Evolutionary conservation across 2,888 invertebrate species (phyloP).

Genomic region (Drosophila nr. perissopoda): DNA sequence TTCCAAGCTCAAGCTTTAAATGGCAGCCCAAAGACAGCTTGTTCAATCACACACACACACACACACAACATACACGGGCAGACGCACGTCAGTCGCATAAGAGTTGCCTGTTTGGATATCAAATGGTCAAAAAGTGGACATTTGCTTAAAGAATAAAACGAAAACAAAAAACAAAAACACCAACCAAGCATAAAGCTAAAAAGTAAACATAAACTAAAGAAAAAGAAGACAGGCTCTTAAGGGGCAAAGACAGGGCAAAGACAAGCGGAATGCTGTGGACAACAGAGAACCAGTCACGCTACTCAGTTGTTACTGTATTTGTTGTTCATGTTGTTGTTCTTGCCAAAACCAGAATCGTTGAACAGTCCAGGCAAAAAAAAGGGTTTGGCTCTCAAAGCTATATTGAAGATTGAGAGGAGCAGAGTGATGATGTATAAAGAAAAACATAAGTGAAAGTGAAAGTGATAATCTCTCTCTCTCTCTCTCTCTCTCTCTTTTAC

Average conservation of each 20-base stretch:
- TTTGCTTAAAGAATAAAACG: constrained; percentile 65
- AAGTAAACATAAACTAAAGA: constrained; percentile 2
- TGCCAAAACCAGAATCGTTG: constrained; percentile 34
- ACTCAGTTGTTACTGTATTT: constrained; percentile 5
- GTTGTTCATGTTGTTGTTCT: constrained; percentile 9
- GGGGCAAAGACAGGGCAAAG: neutral
- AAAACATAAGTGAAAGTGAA: constrained; percentile 6
- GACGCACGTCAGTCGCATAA: constrained; percentile 72
- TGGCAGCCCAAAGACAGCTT: constrained; percentile 65
- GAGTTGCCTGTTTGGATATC: constrained; percentile 79
- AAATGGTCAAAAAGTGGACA: constrained; percentile 78
- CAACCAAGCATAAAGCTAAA: constrained; percentile 28
- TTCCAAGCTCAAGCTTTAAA: constrained; percentile 75
- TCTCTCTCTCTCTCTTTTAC: neutral
- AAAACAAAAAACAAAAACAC: constrained; percentile 13
- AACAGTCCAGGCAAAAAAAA: constrained; percentile 6
- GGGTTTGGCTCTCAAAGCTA: constrained; percentile 14
- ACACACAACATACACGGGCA: constrained; percentile 21
- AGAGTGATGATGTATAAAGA: neutral
- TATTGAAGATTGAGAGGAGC: constrained; percentile 6
- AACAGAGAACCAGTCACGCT: constrained; percentile 32
- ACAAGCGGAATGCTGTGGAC: constrained; percentile 12
- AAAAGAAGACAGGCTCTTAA: neutral
- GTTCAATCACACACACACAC: constrained; percentile 31
- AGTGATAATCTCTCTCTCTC: neutral